phyloP scores from a whole-genome alignment of 1,140 invertebrate species.

The Drosophila melanica region DNA sequence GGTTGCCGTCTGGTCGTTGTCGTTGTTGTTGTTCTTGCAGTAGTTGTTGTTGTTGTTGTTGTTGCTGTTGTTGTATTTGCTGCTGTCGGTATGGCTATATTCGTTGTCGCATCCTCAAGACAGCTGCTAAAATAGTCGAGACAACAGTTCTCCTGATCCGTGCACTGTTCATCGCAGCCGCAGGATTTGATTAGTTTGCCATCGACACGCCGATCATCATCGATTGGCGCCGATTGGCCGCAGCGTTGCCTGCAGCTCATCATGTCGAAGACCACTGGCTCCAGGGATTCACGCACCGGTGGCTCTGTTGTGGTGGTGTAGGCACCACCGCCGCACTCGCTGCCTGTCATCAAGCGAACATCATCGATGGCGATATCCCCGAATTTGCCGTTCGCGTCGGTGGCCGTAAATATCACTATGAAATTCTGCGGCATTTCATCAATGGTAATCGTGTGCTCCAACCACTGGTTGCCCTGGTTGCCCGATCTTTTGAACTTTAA shows the following conservation, averaged over 20 bases:
- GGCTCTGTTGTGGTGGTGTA: slow-evolving; percentile 44
- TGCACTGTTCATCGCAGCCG: slow-evolving; percentile 56
- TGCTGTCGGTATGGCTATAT: background rate
- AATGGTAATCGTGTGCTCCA: slow-evolving; percentile 70
- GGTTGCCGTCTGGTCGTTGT: background rate
- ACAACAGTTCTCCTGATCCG: slow-evolving; percentile 51
- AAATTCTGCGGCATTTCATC: slow-evolving; percentile 72
- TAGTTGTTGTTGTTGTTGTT: slow-evolving; percentile 6
- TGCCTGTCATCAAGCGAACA: slow-evolving; percentile 69
- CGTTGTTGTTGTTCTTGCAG: slow-evolving; percentile 1
- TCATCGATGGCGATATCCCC: slow-evolving; percentile 82
- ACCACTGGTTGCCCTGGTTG: slow-evolving; percentile 62
- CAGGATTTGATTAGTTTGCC: slow-evolving; percentile 40
- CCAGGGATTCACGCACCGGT: background rate
- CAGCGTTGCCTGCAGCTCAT: slow-evolving; percentile 67
- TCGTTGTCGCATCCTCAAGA: background rate
- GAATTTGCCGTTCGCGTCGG: slow-evolving; percentile 32
- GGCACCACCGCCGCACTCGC: slow-evolving; percentile 45
- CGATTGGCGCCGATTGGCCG: background rate
- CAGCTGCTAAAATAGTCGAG: slow-evolving; percentile 47
- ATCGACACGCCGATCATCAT: too few species aligned
- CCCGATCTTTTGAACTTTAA: slow-evolving; percentile 49
- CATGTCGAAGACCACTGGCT: slow-evolving; percentile 34
- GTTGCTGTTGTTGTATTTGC: background rate
- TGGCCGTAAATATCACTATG: slow-evolving; percentile 68